These are phyloP conservation scores for Bombylius major DNA, from an alignment of 2,888 invertebrate species.

Conservation along the genomic window DNA sequence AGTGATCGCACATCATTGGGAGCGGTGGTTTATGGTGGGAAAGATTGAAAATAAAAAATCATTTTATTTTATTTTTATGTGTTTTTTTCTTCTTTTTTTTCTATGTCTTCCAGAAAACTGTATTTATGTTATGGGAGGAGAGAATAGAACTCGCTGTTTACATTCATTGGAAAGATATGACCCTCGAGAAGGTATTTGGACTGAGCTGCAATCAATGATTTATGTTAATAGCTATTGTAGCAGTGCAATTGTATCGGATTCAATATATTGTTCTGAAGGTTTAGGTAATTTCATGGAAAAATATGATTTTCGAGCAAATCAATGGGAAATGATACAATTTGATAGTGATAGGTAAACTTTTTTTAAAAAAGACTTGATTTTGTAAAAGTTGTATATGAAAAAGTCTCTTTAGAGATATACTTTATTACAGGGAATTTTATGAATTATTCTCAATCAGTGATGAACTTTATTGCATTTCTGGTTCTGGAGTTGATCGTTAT, in stretches of 20 bases:
- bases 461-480: constrained; percentile 22
- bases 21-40: constrained; percentile 19
- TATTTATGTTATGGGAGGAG: constrained; percentile 26
- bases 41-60: background rate
- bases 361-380: background rate
- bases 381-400: background rate
- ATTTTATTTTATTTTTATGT: too few species aligned
- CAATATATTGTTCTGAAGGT: constrained; percentile 25
- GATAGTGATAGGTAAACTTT: constrained; percentile 17
- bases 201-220: constrained; percentile 19
- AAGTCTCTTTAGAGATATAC: background rate
- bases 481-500: constrained; percentile 21
- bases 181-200: constrained; percentile 22
- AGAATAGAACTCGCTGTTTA: constrained; percentile 21
- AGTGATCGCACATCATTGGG: constrained; percentile 25
- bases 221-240: constrained; percentile 25
- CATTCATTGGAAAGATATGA: constrained; percentile 23
- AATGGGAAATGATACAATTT: constrained; percentile 25
- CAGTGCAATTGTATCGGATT: constrained; percentile 19
- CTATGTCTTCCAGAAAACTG: constrained; percentile 15
- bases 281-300: constrained; percentile 25
- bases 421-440: constrained; percentile 20
- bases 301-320: constrained; percentile 20
- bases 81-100: background rate
- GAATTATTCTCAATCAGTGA: constrained; percentile 23